phyloP scores from a whole-genome alignment of 2,888 invertebrate species.

The Yponomeuta plumbellus region DNA sequence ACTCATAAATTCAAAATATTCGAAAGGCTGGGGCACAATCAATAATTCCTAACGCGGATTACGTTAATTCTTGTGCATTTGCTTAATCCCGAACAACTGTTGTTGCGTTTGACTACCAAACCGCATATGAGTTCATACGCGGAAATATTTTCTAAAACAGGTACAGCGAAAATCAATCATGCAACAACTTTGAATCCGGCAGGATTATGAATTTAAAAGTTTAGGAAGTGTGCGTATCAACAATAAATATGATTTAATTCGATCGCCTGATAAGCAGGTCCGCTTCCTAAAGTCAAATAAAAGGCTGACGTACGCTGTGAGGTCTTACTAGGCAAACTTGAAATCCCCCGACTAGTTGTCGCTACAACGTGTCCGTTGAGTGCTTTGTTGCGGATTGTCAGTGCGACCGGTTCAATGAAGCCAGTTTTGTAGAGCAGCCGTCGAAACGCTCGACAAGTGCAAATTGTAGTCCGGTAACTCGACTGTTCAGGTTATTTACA shows the following conservation, averaged over 20 bases:
- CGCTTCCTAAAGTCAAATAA: conserved; percentile 53
- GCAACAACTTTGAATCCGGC: conserved; percentile 51
- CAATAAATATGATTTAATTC: conserved; percentile 51
- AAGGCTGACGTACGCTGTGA: not conserved
- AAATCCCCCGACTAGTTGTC: not conserved
- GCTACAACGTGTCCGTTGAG: conserved; percentile 38
- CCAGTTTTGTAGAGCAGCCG: conserved; percentile 37
- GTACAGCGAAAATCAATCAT: conserved; percentile 49
- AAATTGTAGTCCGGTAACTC: conserved; percentile 17
- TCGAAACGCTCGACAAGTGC: conserved; percentile 36
- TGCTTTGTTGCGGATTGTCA: conserved; percentile 25
- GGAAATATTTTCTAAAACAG: conserved; percentile 40
- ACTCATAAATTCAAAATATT: not conserved
- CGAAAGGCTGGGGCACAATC: not conserved
- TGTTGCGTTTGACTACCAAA: not conserved
- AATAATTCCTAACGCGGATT: not conserved
- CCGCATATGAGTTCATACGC: conserved; percentile 54
- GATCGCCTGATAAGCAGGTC: conserved; percentile 53
- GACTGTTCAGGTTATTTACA: conserved; percentile 69
- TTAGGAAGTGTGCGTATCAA: conserved; percentile 61
- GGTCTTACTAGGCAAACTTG: conserved; percentile 6
- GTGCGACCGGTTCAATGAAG: conserved; percentile 28
- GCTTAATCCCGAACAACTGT: not conserved
- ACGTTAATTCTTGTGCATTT: not conserved
- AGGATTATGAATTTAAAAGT: conserved; percentile 52